These are phyloP conservation scores for Agapornis canus DNA, from an alignment of 2,797 vertebrate genomes.

Conservation along the genomic window DNA sequence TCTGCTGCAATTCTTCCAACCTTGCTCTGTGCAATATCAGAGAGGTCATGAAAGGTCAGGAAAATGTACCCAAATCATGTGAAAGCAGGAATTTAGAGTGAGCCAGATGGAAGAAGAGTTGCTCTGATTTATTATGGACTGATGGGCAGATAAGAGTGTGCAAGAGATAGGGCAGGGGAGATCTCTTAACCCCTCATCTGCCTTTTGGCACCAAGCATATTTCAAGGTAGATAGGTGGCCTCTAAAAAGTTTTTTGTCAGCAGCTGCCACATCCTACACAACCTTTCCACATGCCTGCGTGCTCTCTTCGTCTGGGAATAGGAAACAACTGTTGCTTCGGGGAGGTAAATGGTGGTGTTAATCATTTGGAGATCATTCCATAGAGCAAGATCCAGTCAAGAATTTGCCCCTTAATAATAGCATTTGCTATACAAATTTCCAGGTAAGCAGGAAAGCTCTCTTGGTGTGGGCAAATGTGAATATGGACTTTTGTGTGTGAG, in stretches of 20 bases:
- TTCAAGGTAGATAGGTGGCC: slow-evolving; percentile 53
- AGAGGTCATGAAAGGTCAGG: background rate
- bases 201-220: slow-evolving; percentile 48
- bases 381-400: background rate
- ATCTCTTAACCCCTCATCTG: slow-evolving; percentile 66
- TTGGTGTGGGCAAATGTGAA: background rate
- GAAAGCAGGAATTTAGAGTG: slow-evolving; percentile 64
- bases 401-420: slow-evolving; percentile 7
- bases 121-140: slow-evolving; percentile 67
- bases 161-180: slow-evolving; percentile 25
- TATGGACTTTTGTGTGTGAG: background rate
- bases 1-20: background rate
- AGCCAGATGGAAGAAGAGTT: slow-evolving; percentile 59
- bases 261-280: slow-evolving; percentile 22
- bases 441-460: background rate
- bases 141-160: slow-evolving; percentile 39
- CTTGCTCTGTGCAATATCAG: slow-evolving; percentile 6
- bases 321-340: slow-evolving; percentile 25
- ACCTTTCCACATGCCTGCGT: background rate
- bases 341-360: slow-evolving; percentile 37
- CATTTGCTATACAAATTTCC: background rate
- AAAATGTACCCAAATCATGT: slow-evolving; percentile 45
- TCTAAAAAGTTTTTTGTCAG: slow-evolving; percentile 48
- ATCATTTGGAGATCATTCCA: slow-evolving; percentile 9
- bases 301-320: background rate